A percentile compares a stretch with the other conserved stretches of the same genome.
Evolutionary conservation across 2,888 invertebrate species (phyloP).

Genomic region (Scaptomyza caliginosa): DNA sequence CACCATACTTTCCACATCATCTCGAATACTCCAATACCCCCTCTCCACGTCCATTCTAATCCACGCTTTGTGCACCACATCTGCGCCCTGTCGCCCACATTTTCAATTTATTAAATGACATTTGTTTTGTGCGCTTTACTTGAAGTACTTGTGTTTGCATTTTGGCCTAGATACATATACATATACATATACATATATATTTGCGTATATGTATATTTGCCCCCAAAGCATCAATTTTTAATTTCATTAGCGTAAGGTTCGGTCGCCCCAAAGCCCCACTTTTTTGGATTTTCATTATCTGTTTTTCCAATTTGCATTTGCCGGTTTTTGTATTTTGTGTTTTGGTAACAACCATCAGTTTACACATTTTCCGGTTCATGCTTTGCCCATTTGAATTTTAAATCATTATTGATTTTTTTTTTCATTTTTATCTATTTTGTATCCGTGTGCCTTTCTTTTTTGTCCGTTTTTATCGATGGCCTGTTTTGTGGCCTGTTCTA

Average conservation of each 20-base stretch:
- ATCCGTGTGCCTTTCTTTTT: background rate
- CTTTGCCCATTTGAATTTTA: slow-evolving; percentile 75
- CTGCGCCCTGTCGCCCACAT: slow-evolving; percentile 35
- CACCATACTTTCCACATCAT: slow-evolving; percentile 33
- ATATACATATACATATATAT: background rate
- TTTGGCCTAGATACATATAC: slow-evolving; percentile 41
- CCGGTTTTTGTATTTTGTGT: slow-evolving; percentile 45
- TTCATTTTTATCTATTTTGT: slow-evolving; percentile 6
- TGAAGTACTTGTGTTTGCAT: slow-evolving; percentile 18
- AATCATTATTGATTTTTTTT: slow-evolving; percentile 76
- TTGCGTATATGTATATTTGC: slow-evolving; percentile 54
- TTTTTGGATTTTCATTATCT: slow-evolving; percentile 72
- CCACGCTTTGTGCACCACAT: background rate
- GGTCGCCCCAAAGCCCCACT: slow-evolving; percentile 49
- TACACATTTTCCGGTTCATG: slow-evolving; percentile 75
- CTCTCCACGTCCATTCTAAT: background rate
- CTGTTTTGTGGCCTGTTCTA: slow-evolving; percentile 44
- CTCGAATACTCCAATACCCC: background rate
- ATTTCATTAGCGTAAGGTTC: slow-evolving; percentile 70
- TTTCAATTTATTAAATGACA: slow-evolving; percentile 78
- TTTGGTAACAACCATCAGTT: slow-evolving; percentile 52
- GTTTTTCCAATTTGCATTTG: slow-evolving; percentile 76
- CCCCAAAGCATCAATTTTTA: slow-evolving; percentile 79
- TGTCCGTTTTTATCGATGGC: slow-evolving; percentile 33
- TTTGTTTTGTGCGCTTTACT: slow-evolving; percentile 55